These are phyloP conservation scores for Ceyx cyanopectus DNA, from an alignment of 2,113 vertebrate genomes.

Conservation along the genomic window DNA sequence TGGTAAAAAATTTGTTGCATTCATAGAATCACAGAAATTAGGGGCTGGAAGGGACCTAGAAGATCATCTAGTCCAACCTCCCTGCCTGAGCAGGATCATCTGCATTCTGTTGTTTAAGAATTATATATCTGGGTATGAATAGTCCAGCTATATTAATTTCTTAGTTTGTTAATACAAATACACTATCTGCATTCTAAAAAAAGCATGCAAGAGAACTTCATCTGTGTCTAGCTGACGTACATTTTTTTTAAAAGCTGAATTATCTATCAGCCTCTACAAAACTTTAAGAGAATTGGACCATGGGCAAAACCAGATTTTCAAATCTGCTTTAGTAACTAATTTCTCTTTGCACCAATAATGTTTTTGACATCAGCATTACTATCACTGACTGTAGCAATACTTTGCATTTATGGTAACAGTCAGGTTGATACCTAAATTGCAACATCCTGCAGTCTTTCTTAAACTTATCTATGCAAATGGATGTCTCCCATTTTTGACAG, in stretches of 20 bases:
- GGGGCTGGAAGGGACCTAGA: too few species aligned
- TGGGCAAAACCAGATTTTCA: neutral
- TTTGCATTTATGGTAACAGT: neutral
- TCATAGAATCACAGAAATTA: too few species aligned
- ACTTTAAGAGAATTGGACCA: neutral
- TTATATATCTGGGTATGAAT: neutral
- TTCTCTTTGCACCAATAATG: neutral
- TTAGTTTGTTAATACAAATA: neutral
- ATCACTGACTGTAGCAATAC: neutral
- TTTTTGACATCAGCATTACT: neutral
- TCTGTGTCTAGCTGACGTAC: neutral
- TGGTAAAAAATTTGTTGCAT: neutral
- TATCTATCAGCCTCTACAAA: neutral
- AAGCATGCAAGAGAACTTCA: neutral
- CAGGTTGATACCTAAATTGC: neutral
- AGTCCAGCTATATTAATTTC: neutral
- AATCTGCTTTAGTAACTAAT: neutral
- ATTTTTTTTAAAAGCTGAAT: neutral
- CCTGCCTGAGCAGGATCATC: too few species aligned
- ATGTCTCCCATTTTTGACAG: neutral
- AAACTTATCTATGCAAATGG: neutral
- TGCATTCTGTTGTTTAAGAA: neutral
- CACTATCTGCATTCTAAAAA: neutral
- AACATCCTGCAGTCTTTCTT: neutral
- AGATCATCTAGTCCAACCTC: too few species aligned